Conservation (phyloP, 2,113 vertebrate genomes). For the Oryzias woworae region DNA sequence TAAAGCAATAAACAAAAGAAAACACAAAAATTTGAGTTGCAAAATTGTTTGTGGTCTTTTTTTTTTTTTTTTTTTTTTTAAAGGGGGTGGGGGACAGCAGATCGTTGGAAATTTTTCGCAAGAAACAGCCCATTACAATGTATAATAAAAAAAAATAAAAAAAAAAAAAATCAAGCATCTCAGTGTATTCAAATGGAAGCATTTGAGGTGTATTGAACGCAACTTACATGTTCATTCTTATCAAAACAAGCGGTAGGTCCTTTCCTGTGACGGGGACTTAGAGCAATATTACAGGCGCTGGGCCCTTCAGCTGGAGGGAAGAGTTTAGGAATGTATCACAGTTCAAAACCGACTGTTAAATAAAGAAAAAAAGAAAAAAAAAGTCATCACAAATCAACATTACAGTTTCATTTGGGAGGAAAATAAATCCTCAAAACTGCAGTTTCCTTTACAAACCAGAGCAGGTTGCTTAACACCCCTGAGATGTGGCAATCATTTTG, state of each 20-base stretch:
- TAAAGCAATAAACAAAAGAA: background rate
- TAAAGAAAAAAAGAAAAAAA: background rate
- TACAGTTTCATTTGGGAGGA: background rate
- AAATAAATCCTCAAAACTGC: background rate
- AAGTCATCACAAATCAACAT: background rate
- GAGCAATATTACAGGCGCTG: constrained; percentile 86
- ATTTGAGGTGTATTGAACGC: background rate
- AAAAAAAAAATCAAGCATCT: background rate
- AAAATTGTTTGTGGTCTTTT: background rate
- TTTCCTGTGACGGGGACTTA: constrained; percentile 89
- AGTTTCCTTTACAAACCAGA: background rate
- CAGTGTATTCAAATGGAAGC: background rate
- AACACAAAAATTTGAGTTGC: no score
- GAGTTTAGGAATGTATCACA: constrained; percentile 75
- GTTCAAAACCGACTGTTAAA: background rate
- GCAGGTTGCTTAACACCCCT: constrained; percentile 31
- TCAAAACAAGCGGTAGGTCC: constrained; percentile 90
- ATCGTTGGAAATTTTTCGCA: no score
- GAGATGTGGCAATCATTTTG: constrained; percentile 13
- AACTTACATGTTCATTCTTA: constrained; percentile 84
- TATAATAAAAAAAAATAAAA: no score
- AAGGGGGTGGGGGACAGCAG: no score
- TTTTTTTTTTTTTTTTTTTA: background rate
- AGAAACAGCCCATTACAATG: no score
- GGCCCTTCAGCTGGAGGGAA: constrained; percentile 85